Percentiles rank a stretch among this genome's conserved stretches.
These are phyloP conservation scores for Dasypolia templi DNA, from an alignment of 2,888 invertebrate species.

Conservation along the genomic window DNA sequence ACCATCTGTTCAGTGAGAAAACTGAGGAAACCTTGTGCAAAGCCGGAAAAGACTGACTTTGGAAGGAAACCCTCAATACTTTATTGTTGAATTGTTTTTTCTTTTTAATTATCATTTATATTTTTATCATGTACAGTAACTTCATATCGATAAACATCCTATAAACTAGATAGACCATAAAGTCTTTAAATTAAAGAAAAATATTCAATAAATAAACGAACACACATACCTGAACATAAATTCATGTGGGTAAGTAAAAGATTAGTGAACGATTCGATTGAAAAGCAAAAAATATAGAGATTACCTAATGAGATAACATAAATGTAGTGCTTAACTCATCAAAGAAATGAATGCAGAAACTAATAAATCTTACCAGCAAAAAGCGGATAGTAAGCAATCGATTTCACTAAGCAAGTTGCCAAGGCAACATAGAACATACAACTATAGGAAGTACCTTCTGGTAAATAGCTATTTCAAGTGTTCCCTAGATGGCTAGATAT, in stretches of 20 bases:
- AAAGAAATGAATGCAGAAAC: constrained; percentile 18
- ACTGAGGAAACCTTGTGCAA: neutral
- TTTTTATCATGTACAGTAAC: neutral
- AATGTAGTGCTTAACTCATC: constrained; percentile 19
- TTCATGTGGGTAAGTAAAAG: neutral
- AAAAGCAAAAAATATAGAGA: neutral
- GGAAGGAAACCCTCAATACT: neutral
- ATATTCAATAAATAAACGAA: neutral
- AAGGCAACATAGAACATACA: constrained; percentile 60
- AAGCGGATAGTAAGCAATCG: constrained; percentile 54
- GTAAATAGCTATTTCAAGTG: constrained; percentile 24
- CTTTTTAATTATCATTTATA: neutral
- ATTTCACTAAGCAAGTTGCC: constrained; percentile 65
- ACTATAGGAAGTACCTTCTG: constrained; percentile 25
- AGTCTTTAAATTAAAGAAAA: neutral
- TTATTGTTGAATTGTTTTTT: too few species aligned
- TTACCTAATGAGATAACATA: constrained; percentile 16
- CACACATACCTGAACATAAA: neutral
- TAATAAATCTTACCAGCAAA: constrained; percentile 60
- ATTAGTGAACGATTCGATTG: neutral
- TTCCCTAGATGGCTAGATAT: constrained; percentile 14
- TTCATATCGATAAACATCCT: neutral
- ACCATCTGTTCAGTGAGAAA: neutral
- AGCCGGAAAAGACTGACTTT: neutral
- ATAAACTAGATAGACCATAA: neutral